A percentile compares a stretch with the other conserved stretches of the same genome.
These are phyloP conservation scores for Atta colombica DNA, from an alignment of 1,140 invertebrate species.

Conservation along the genomic window DNA sequence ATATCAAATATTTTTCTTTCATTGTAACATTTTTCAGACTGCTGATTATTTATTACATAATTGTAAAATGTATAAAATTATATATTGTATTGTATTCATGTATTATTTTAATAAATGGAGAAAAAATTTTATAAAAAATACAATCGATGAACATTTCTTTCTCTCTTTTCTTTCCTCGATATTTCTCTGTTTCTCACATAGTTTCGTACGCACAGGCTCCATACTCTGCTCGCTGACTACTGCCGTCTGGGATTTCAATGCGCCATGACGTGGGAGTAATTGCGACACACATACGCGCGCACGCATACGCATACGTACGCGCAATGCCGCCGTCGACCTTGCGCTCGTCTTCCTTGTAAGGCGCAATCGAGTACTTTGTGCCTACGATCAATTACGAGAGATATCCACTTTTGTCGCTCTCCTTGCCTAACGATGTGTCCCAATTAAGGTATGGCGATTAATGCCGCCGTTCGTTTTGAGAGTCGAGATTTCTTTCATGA, in stretches of 20 bases:
- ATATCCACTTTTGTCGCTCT: constrained; percentile 74
- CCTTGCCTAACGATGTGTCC: constrained; percentile 71
- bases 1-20: no score
- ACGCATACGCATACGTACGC: constrained; percentile 29
- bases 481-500: constrained; percentile 43
- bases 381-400: constrained; percentile 72
- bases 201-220: neutral
- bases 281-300: constrained; percentile 67
- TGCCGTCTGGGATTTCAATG: constrained; percentile 67
- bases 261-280: constrained; percentile 74
- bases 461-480: constrained; percentile 46
- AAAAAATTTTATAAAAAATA: neutral
- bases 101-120: neutral
- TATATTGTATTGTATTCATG: neutral
- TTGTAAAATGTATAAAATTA: neutral
- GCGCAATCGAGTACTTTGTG: constrained; percentile 68
- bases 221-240: constrained; percentile 16
- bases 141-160: neutral
- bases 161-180: neutral
- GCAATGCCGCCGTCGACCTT: constrained; percentile 63
- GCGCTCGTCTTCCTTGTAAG: constrained; percentile 76
- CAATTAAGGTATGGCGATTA: constrained; percentile 73
- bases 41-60: no score
- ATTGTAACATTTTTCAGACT: no score
- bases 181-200: constrained; percentile 26